Percentiles rank a stretch among this genome's conserved stretches.
Conservation (phyloP, 2,888 invertebrate genomes). For the Apodemia mormo region DNA sequence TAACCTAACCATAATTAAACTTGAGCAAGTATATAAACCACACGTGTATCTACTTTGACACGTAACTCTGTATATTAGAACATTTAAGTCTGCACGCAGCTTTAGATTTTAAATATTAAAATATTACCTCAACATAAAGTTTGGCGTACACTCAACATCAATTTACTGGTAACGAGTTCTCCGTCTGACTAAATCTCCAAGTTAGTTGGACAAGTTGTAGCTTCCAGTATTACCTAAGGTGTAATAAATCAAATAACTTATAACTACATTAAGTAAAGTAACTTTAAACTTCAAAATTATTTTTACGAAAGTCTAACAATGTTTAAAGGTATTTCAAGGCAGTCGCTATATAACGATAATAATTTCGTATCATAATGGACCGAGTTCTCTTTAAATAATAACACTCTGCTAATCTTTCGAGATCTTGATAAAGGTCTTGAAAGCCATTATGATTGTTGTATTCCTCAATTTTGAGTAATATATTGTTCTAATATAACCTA, state of each 20-base stretch:
- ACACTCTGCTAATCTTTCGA: too few relatives aligned
- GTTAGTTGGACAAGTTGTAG: not conserved
- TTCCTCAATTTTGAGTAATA: too few relatives aligned
- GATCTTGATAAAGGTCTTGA: too few relatives aligned
- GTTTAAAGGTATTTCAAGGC: not conserved
- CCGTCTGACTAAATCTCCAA: conserved; percentile 13
- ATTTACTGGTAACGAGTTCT: conserved; percentile 10
- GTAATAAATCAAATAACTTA: conserved; percentile 12
- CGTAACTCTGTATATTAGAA: not conserved
- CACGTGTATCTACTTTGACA: too few relatives aligned
- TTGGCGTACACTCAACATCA: conserved; percentile 3
- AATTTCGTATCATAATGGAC: too few relatives aligned
- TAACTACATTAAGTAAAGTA: conserved; percentile 6
- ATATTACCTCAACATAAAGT: not conserved
- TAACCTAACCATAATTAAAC: too few relatives aligned
- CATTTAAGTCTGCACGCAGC: not conserved
- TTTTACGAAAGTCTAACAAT: not conserved
- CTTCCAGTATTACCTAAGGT: not conserved
- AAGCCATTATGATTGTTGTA: too few relatives aligned
- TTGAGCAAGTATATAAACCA: too few relatives aligned
- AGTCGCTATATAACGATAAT: too few relatives aligned
- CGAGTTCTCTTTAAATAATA: too few relatives aligned
- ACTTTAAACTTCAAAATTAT: not conserved
- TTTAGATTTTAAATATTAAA: conserved; percentile 6
- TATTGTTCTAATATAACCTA: too few relatives aligned